Evolutionary conservation across 1,140 invertebrate genomes (phyloP).

Genomic region (Helicoverpa armigera): DNA sequence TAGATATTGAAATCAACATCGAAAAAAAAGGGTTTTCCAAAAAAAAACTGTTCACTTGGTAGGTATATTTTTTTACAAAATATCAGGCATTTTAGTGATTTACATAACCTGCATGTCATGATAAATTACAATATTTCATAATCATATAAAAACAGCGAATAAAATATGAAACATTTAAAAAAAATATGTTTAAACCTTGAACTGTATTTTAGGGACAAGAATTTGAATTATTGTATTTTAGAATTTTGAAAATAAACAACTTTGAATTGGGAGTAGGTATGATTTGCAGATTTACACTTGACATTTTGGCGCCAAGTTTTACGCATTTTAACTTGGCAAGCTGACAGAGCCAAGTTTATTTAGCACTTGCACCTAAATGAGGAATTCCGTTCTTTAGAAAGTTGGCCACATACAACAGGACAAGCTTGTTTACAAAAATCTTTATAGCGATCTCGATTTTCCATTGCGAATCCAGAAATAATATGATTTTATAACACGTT

Average conservation of each 20-base stretch:
- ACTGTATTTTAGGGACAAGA: too few relatives aligned
- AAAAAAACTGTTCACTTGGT: not conserved
- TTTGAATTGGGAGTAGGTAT: not conserved
- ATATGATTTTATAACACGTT: not conserved
- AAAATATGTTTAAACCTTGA: too few relatives aligned
- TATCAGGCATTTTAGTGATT: too few relatives aligned
- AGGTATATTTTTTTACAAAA: not conserved
- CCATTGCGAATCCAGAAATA: slow-evolving; percentile 11
- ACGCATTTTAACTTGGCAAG: not conserved
- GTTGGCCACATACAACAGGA: slow-evolving; percentile 19
- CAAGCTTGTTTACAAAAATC: slow-evolving; percentile 30
- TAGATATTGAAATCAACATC: too few relatives aligned
- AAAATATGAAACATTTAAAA: not conserved
- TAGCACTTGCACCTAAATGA: slow-evolving; percentile 38
- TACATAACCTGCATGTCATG: too few relatives aligned
- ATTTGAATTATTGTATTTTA: too few relatives aligned
- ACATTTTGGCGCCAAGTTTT: not conserved
- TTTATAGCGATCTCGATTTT: slow-evolving; percentile 43
- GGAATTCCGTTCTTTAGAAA: slow-evolving; percentile 51
- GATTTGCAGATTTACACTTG: not conserved
- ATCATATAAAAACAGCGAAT: not conserved
- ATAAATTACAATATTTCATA: too few relatives aligned
- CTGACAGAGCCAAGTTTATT: not conserved
- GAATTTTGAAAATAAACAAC: not conserved
- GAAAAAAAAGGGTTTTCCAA: too few relatives aligned